Percentiles rank a stretch among this genome's conserved stretches.
Evolutionary conservation across 2,113 vertebrate species (phyloP).

Genomic region (Pica pica): DNA sequence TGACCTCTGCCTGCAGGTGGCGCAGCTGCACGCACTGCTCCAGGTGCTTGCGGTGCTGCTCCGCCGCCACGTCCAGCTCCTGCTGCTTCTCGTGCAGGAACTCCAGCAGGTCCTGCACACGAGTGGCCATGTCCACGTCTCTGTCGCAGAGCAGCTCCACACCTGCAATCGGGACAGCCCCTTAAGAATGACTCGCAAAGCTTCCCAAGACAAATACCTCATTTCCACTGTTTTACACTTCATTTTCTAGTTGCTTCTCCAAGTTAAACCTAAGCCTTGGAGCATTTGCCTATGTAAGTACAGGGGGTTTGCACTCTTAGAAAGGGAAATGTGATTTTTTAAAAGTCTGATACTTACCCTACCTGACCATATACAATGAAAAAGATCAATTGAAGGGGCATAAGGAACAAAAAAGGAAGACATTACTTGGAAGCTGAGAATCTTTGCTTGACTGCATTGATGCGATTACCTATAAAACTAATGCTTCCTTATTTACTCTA

Average conservation of each 20-base stretch:
- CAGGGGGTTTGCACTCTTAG: neutral
- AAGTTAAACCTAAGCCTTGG: neutral
- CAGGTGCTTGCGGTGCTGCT: constrained; percentile 94
- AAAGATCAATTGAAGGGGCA: neutral
- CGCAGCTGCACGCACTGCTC: constrained; percentile 97
- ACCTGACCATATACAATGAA: neutral
- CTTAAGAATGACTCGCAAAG: neutral
- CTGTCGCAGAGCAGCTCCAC: constrained; percentile 95
- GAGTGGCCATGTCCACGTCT: constrained; percentile 95
- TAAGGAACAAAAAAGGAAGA: neutral
- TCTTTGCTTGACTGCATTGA: neutral
- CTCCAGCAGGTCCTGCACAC: constrained; percentile 94
- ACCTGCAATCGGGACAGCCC: constrained; percentile 55
- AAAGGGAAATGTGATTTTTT: neutral
- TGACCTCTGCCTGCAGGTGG: constrained; percentile 97
- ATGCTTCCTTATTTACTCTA: neutral
- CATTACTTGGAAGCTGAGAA: neutral
- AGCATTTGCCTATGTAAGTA: neutral
- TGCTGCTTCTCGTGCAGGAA: constrained; percentile 98
- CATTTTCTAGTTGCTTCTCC: neutral
- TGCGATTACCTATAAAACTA: neutral
- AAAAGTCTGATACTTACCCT: neutral
- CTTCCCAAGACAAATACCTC: fast-evolving
- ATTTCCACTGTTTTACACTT: fast-evolving
- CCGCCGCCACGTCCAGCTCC: constrained; percentile 88